These are phyloP conservation scores for Albula goreensis DNA, from an alignment of 2,113 vertebrate genomes.

Conservation along the genomic window DNA sequence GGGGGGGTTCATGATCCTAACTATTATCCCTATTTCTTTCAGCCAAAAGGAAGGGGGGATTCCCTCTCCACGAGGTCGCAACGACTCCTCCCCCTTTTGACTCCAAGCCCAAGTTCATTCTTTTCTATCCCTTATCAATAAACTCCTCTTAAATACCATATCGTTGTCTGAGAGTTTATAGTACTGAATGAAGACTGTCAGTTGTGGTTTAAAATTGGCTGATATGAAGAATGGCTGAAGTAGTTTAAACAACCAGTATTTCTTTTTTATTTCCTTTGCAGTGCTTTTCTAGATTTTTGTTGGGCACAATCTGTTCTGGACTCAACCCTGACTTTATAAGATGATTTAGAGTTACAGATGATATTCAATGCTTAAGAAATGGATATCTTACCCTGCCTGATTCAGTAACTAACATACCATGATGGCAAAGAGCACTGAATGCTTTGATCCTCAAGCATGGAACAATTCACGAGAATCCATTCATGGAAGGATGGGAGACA, in stretches of 20 bases:
- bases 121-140: too few species aligned
- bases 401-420: not conserved
- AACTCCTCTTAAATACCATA: too few species aligned
- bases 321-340: not conserved
- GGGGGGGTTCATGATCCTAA: too few species aligned
- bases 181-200: too few species aligned
- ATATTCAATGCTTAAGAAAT: not conserved
- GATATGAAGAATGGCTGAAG: too few species aligned
- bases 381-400: not conserved
- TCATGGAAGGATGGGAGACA: not conserved
- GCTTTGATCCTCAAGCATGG: constrained; percentile 3
- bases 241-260: not conserved
- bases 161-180: too few species aligned
- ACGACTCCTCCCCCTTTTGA: too few species aligned
- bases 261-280: not conserved
- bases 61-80: too few species aligned
- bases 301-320: not conserved
- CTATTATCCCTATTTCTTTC: too few species aligned
- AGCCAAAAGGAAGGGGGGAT: too few species aligned
- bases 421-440: not conserved
- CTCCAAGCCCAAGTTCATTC: too few species aligned
- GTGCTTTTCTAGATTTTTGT: not conserved
- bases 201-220: too few species aligned
- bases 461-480: not conserved
- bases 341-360: not conserved